Evolutionary conservation across 2,113 vertebrate species (phyloP).

Genomic region (Scomber scombrus): DNA sequence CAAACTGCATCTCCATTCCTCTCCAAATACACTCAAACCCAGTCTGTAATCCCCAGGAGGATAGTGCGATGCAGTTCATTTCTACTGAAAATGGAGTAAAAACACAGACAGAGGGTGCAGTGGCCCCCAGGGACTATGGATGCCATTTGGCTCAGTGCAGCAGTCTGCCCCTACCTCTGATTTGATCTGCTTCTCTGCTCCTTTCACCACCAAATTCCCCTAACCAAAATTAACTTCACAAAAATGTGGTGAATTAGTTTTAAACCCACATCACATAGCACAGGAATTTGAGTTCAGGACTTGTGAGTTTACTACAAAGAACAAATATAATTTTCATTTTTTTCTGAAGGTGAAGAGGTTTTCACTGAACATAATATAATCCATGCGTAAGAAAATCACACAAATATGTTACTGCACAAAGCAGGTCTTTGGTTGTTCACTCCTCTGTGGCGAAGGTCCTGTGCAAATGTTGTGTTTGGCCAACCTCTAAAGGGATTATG

Average conservation of each 20-base stretch:
- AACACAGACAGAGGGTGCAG: conserved; percentile 58
- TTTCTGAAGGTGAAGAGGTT: background rate
- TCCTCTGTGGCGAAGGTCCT: background rate
- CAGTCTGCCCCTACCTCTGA: conserved; percentile 26
- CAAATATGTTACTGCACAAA: background rate
- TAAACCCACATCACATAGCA: background rate
- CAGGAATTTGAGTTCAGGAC: background rate
- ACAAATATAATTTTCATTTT: too few relatives aligned
- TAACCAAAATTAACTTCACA: conserved; percentile 6
- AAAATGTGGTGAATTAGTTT: background rate
- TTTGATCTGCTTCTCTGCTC: conserved; percentile 41
- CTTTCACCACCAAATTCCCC: conserved; percentile 15
- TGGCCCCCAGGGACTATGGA: conserved; percentile 41
- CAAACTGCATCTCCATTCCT: conserved; percentile 19
- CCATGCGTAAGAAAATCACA: background rate
- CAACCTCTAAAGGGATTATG: conserved; percentile 41
- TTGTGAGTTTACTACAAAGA: background rate
- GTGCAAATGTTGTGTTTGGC: conserved; percentile 27
- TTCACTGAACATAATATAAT: background rate
- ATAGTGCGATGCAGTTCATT: conserved; percentile 55
- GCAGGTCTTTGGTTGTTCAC: background rate
- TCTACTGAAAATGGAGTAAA: conserved; percentile 49
- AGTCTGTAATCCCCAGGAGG: conserved; percentile 6
- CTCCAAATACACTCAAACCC: conserved; percentile 21
- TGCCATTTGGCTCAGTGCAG: conserved; percentile 44